Base-by-base conservation (phyloP, 2,113 vertebrate species). In the Ophthalmolycus amberensis region DNA sequence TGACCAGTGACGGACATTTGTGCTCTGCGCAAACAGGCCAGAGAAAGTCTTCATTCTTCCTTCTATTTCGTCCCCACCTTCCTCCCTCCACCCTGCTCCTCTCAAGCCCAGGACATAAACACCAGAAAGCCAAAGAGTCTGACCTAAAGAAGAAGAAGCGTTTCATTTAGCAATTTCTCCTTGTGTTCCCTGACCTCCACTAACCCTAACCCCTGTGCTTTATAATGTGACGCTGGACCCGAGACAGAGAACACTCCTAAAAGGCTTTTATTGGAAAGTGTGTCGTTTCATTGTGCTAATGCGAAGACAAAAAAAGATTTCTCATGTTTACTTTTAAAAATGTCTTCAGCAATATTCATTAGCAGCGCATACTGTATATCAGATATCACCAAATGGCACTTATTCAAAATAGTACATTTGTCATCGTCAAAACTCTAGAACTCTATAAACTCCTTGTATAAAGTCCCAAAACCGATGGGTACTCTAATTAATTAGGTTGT, bases 121-220 rank as follows among this genome's bases (percentile, higher is more conserved):
- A 92, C 77, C 46, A 81, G 42, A 83, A 64, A 90, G 62, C 77
- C 81, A 60, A 63, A 77, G 78, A 82, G 78, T 71, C 87, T 81
- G 77, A 90, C 88, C 90, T 63, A 80, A 84, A 90, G 83, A 82
- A 38, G 60, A 50, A 84, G 90, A 89, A 86, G 90, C 82, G 64
- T 88, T 94, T 93, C 76, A 93, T 94, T 94, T 88, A 92, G 83
- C 76, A 93, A 93, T 94, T 92, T 92, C 92, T 94, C 80, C 83
- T 82, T 78, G 76, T 88, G 84, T 92, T 92, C 90, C 83, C 84
- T 90, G 85, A 91, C 83, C 78, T 90, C 71, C 88, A 78, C 88
- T 87, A 88, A 89, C 86, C 90, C 84, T 29, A 29, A 89, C 91
- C 83, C 88, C 85, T 76, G 71, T 85, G 88, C 84, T 86, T 80